Evolutionary conservation across 2,797 vertebrate species (phyloP).

Genomic region (Pseudotriccus pelzelni): DNA sequence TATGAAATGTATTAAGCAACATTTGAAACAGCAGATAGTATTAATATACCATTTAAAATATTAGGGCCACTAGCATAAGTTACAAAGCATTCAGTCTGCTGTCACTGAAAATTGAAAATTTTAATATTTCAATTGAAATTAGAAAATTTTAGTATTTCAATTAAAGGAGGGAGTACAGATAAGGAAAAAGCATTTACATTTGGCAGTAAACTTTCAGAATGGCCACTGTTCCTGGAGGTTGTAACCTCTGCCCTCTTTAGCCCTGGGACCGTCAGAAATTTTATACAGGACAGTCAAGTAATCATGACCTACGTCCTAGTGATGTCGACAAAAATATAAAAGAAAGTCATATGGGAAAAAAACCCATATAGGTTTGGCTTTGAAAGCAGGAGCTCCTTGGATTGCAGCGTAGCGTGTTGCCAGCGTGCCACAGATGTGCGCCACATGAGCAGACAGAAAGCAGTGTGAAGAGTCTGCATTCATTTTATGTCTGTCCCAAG

Average conservation of each 20-base stretch:
- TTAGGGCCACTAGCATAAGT: not conserved
- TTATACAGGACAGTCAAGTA: not conserved
- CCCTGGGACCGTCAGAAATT: not conserved
- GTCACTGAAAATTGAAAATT: not conserved
- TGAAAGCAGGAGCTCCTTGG: constrained; percentile 40
- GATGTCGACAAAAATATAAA: not conserved
- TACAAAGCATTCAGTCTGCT: not conserved
- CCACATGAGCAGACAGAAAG: constrained; percentile 69
- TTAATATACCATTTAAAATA: not conserved
- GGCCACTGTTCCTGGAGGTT: not conserved
- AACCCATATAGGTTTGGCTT: constrained; percentile 16
- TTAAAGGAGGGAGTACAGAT: not conserved
- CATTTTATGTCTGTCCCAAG: constrained; percentile 48
- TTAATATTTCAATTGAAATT: not conserved
- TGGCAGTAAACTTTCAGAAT: not conserved
- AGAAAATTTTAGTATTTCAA: not conserved
- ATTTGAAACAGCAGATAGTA: not conserved
- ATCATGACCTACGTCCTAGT: not conserved
- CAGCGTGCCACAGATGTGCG: constrained; percentile 50
- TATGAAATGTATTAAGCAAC: not conserved
- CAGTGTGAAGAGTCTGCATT: not conserved
- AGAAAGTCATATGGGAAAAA: not conserved
- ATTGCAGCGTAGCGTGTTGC: not conserved
- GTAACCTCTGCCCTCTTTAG: not conserved
- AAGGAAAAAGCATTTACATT: not conserved